A percentile compares a stretch with the other conserved stretches of the same genome.
Evolutionary conservation across 2,113 vertebrate species (phyloP).

Genomic region (Hassar affinis): DNA sequence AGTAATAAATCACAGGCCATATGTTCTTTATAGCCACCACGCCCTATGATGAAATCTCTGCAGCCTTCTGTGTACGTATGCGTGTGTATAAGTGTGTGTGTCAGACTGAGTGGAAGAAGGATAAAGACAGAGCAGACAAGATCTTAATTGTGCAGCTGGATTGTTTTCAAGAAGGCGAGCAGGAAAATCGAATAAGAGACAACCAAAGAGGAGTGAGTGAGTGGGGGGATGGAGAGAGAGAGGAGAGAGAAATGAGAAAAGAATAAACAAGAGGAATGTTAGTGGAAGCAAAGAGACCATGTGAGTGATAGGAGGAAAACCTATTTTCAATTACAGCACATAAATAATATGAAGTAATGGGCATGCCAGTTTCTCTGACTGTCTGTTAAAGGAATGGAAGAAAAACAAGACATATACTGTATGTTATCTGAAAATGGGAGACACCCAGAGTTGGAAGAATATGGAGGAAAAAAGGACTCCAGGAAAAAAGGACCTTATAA

Average conservation of each 20-base stretch:
- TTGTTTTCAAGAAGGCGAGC: constrained; percentile 46
- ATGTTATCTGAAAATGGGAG: background rate
- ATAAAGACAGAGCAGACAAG: constrained; percentile 53
- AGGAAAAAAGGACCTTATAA: background rate
- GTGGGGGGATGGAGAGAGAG: background rate
- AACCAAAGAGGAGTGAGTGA: background rate
- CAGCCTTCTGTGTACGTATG: constrained; percentile 11
- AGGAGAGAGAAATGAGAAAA: background rate
- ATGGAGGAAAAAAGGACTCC: background rate
- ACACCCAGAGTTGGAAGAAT: background rate
- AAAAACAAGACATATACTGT: background rate
- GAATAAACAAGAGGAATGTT: background rate
- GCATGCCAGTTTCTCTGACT: background rate
- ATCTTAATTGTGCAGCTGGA: constrained; percentile 57
- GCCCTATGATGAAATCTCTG: constrained; percentile 30
- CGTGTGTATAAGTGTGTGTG: constrained; percentile 16
- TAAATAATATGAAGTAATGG: constrained; percentile 5
- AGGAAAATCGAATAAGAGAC: constrained; percentile 41
- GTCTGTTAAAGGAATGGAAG: background rate
- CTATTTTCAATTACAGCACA: background rate
- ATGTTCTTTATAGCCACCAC: constrained; percentile 29
- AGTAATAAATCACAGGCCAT: constrained; percentile 18
- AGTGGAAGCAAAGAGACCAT: constrained; percentile 1
- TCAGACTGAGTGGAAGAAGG: constrained; percentile 30
- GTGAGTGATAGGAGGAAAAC: background rate